A percentile compares a stretch with the other conserved stretches of the same genome.
Evolutionary conservation across 2,888 invertebrate species (phyloP).

Genomic region (Parthenolecanium corni): DNA sequence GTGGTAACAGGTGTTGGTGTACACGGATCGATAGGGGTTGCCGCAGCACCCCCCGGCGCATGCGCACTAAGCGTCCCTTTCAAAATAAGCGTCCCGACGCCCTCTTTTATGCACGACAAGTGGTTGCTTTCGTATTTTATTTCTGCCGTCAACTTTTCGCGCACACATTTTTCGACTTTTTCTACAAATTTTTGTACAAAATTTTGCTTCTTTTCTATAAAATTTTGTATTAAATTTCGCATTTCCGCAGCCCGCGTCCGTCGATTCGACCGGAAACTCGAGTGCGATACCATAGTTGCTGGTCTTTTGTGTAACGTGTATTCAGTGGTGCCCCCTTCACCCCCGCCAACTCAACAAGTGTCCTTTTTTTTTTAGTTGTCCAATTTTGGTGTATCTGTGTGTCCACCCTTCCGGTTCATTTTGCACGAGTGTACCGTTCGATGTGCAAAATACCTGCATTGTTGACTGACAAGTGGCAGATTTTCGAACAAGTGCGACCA

Average conservation of each 20-base stretch:
- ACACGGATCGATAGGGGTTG: slow-evolving; percentile 25
- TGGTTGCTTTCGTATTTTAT: slow-evolving; percentile 25
- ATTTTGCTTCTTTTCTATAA: too few relatives aligned
- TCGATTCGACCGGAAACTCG: too few relatives aligned
- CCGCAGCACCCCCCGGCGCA: background rate
- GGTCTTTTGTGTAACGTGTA: too few relatives aligned
- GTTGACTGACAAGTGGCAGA: background rate
- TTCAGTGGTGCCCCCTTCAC: background rate
- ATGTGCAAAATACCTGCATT: background rate
- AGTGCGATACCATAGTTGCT: too few relatives aligned
- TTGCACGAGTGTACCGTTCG: too few relatives aligned
- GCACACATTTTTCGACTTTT: slow-evolving; percentile 17
- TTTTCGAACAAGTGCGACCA: background rate
- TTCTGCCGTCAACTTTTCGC: slow-evolving; percentile 26
- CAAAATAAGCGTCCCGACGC: slow-evolving; percentile 22
- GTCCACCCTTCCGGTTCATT: too few relatives aligned
- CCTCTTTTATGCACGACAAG: slow-evolving; percentile 17
- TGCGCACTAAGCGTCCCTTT: slow-evolving; percentile 5
- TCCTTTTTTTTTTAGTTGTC: slow-evolving; percentile 20
- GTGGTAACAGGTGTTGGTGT: slow-evolving; percentile 28
- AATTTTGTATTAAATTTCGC: too few relatives aligned
- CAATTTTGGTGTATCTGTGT: too few relatives aligned
- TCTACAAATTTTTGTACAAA: too few relatives aligned
- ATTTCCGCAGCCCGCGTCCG: too few relatives aligned
- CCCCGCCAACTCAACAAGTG: slow-evolving; percentile 22